These are phyloP conservation scores for Trichonephila clavipes DNA, from an alignment of 1,140 invertebrate genomes.

Conservation along the genomic window DNA sequence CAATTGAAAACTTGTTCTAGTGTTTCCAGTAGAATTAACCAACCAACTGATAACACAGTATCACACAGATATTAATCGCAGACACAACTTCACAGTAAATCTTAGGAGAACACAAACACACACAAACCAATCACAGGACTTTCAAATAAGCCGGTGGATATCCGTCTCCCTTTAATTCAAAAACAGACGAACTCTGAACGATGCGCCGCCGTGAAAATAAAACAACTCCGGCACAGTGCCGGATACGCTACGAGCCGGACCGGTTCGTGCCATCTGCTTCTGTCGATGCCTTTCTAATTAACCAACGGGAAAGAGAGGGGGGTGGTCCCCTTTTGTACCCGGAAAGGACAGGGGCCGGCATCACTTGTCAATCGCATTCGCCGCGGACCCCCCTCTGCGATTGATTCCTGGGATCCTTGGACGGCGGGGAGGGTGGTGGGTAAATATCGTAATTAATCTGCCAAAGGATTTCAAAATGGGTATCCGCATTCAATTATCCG, in stretches of 20 bases:
- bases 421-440: background rate
- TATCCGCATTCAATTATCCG: constrained; percentile 72
- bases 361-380: constrained; percentile 71
- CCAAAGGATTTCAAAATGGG: constrained; percentile 73
- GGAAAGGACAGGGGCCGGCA: constrained; percentile 14
- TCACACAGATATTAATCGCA: too few relatives aligned
- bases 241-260: constrained; percentile 5
- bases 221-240: too few relatives aligned
- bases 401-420: background rate
- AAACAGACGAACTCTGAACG: too few relatives aligned
- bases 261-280: background rate
- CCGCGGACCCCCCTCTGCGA: constrained; percentile 10
- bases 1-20: too few relatives aligned
- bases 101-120: too few relatives aligned
- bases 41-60: too few relatives aligned
- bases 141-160: too few relatives aligned
- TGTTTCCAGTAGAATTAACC: too few relatives aligned
- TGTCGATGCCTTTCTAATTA: constrained; percentile 62
- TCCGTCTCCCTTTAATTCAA: too few relatives aligned
- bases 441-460: constrained; percentile 75
- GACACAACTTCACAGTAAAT: too few relatives aligned
- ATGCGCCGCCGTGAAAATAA: too few relatives aligned
- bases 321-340: constrained; percentile 58
- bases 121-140: too few relatives aligned
- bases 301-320: background rate